Percentiles rank a stretch among this genome's conserved stretches.
Evolutionary conservation across 53 echinoderm and acorn worm species (phyloP).

Genomic region (Antedon mediterranea): DNA sequence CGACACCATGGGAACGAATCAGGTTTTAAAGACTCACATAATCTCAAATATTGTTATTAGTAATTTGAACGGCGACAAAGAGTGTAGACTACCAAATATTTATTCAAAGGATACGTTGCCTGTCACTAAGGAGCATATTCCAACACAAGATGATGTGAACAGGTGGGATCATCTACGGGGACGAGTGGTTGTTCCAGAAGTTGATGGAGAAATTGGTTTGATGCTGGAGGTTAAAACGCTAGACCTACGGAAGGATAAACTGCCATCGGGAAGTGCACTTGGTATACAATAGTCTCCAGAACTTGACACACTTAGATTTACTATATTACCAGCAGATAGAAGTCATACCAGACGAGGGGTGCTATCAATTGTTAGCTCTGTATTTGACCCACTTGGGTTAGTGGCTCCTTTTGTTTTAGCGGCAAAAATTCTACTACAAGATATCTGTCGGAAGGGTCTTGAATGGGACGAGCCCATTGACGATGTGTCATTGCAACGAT

Average conservation of each 20-base stretch:
- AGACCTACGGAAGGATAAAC: background rate
- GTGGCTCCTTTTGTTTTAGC: constrained; percentile 10
- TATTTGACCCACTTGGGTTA: constrained; percentile 17
- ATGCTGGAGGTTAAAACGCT: constrained; percentile 1
- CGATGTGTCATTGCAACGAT: background rate
- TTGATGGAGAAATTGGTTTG: constrained; percentile 17
- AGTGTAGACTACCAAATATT: constrained; percentile 10
- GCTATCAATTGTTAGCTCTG: constrained; percentile 10
- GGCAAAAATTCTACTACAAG: constrained; percentile 20
- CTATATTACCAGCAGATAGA: background rate
- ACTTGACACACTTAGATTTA: background rate
- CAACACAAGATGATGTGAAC: constrained; percentile 24
- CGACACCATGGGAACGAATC: constrained; percentile 8
- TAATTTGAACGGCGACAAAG: background rate
- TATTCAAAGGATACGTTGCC: constrained; percentile 24
- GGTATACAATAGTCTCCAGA: constrained; percentile 13
- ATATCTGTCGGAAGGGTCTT: constrained; percentile 1
- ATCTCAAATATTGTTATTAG: background rate
- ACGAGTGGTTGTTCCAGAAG: constrained; percentile 1
- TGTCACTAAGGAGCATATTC: constrained; percentile 19
- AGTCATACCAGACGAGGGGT: constrained; percentile 15
- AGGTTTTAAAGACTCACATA: background rate
- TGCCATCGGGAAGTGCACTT: background rate
- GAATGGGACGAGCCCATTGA: constrained; percentile 16
- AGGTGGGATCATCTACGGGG: constrained; percentile 21